Evolutionary conservation across 2,113 vertebrate genomes (phyloP).

Genomic region (Percopsis transmontana): DNA sequence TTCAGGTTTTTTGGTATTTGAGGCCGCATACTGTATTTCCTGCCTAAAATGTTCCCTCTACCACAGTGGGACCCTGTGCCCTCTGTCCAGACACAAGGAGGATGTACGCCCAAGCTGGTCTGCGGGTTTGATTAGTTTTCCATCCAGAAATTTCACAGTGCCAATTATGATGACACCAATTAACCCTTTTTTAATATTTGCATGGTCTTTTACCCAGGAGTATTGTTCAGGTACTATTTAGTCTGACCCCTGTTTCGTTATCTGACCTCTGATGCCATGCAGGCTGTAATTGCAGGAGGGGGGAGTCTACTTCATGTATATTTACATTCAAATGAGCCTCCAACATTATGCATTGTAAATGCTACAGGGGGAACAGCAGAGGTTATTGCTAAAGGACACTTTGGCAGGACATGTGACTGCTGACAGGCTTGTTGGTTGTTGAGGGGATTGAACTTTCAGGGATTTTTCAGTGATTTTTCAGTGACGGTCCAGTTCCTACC

Average conservation of each 20-base stretch:
- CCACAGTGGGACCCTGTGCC: slow-evolving; percentile 33
- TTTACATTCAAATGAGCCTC: slow-evolving; percentile 14
- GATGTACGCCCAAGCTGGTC: slow-evolving; percentile 56
- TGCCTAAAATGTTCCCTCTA: background rate
- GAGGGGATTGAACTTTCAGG: no score
- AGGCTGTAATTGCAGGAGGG: slow-evolving; percentile 46
- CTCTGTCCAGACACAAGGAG: slow-evolving; percentile 56
- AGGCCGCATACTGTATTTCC: no score
- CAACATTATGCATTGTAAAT: background rate
- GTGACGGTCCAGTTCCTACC: no score
- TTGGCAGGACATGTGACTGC: no score
- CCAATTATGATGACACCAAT: slow-evolving; percentile 58
- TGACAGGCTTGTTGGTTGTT: no score
- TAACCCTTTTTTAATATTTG: slow-evolving; percentile 55
- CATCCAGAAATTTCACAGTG: slow-evolving; percentile 49
- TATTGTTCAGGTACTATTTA: slow-evolving; percentile 45
- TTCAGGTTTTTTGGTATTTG: no score
- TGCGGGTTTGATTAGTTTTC: slow-evolving; percentile 67
- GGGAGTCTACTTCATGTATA: no score
- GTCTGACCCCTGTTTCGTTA: slow-evolving; percentile 31
- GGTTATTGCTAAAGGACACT: background rate
- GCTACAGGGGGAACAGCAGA: background rate
- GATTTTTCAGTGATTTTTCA: no score
- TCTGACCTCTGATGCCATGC: slow-evolving; percentile 37
- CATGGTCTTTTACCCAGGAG: slow-evolving; percentile 39